A percentile compares a stretch with the other conserved stretches of the same genome.
Conservation (phyloP, 35 echinoderm and acorn worm genomes). For the Heliocidaris tuberculata region DNA sequence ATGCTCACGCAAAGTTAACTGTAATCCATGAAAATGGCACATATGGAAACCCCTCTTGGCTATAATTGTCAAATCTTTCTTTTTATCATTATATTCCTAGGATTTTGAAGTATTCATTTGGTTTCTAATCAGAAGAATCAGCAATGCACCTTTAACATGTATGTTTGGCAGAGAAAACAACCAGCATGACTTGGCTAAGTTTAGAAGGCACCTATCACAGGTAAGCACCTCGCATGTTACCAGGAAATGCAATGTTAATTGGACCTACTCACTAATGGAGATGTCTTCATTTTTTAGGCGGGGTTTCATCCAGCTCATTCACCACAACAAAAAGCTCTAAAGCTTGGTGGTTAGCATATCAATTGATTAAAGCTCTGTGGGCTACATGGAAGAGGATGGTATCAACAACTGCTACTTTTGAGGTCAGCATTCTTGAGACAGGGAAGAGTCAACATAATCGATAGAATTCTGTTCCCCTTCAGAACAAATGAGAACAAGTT, state of each 20-base stretch:
- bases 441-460: neutral
- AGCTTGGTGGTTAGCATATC: neutral
- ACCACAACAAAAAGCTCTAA: neutral
- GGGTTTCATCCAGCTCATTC: neutral
- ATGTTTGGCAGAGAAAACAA: neutral
- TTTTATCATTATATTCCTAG: too few species aligned
- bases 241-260: constrained; percentile 17
- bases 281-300: constrained; percentile 3
- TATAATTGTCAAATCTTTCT: too few species aligned
- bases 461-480: neutral
- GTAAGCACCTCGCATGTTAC: neutral
- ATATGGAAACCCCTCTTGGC: too few species aligned
- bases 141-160: neutral
- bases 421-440: neutral
- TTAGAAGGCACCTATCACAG: neutral
- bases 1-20: too few species aligned
- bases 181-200: neutral
- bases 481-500: neutral
- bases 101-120: neutral
- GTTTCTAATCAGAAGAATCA: neutral
- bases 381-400: neutral
- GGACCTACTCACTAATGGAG: neutral
- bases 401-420: neutral
- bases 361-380: neutral
- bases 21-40: too few species aligned